Percentiles rank a stretch among this genome's conserved stretches.
These are phyloP conservation scores for Falcunculus frontatus DNA, from an alignment of 2,113 vertebrate genomes.

Conservation along the genomic window DNA sequence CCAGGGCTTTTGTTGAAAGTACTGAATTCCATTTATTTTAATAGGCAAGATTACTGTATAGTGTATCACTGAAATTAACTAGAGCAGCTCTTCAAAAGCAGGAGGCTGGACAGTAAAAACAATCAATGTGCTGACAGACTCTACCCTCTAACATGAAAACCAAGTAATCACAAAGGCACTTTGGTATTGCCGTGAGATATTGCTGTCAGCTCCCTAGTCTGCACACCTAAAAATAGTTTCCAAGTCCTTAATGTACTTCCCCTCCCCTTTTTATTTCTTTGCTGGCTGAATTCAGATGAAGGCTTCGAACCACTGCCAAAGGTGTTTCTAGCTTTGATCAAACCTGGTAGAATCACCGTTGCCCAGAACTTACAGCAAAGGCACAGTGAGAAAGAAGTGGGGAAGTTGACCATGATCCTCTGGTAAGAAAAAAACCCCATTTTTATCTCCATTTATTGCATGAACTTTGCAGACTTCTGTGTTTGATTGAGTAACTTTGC, in stretches of 20 bases:
- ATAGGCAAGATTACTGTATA: neutral
- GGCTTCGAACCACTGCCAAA: neutral
- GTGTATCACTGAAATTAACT: neutral
- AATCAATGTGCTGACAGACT: slow-evolving; percentile 29
- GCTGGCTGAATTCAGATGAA: neutral
- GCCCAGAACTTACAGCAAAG: neutral
- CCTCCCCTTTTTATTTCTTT: neutral
- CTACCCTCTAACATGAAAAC: neutral
- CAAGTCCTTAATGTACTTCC: neutral
- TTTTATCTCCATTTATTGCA: slow-evolving; percentile 5
- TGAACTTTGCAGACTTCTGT: slow-evolving; percentile 14
- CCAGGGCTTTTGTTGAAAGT: neutral
- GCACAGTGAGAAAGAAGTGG: neutral
- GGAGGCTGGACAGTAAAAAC: slow-evolving; percentile 8
- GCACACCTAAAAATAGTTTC: slow-evolving; percentile 12
- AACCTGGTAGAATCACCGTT: neutral
- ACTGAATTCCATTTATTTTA: slow-evolving; percentile 48
- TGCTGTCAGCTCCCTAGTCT: neutral
- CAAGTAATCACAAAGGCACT: slow-evolving; percentile 2
- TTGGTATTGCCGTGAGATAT: neutral
- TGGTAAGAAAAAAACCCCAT: neutral
- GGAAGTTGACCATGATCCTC: neutral
- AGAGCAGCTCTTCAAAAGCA: slow-evolving; percentile 36
- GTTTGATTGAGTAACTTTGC: slow-evolving; percentile 41
- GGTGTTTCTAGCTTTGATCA: neutral